Conservation (phyloP, 2,797 vertebrate genomes). For the Ispidina lecontei region DNA sequence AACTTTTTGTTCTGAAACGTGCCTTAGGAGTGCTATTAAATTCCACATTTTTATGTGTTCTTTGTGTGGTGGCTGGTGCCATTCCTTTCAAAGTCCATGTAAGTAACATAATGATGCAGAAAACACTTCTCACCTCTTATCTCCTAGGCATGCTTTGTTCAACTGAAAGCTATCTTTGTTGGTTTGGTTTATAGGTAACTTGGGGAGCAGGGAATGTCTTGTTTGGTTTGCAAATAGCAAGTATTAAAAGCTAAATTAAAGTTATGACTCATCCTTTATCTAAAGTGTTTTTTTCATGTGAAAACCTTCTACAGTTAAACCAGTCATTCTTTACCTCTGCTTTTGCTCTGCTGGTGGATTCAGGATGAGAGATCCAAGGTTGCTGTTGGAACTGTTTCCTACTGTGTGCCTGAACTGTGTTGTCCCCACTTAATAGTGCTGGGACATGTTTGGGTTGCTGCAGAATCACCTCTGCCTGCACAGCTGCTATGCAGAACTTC, state of each 20-base stretch:
- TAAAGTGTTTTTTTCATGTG: constrained; percentile 2
- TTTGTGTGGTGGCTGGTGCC: background rate
- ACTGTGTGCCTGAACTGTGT: background rate
- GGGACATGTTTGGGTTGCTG: accelerated
- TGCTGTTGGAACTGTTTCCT: background rate
- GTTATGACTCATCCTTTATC: constrained; percentile 48
- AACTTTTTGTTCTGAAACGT: background rate
- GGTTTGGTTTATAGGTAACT: constrained; percentile 23
- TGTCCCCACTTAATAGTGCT: accelerated
- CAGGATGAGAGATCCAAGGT: background rate
- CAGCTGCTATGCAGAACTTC: background rate
- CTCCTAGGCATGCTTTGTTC: background rate
- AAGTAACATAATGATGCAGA: background rate
- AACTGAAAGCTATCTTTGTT: constrained; percentile 31
- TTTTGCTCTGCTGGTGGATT: background rate
- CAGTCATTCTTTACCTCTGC: background rate
- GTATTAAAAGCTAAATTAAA: constrained; percentile 48
- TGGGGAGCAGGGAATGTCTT: background rate
- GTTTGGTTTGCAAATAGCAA: constrained; percentile 54
- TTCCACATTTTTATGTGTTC: background rate
- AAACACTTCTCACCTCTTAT: background rate
- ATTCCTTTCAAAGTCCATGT: background rate
- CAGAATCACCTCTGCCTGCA: background rate
- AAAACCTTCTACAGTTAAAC: constrained; percentile 16
- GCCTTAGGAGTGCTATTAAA: background rate